phyloP scores from a whole-genome alignment of 2,113 vertebrate species.

The Megaceryle torquata region DNA sequence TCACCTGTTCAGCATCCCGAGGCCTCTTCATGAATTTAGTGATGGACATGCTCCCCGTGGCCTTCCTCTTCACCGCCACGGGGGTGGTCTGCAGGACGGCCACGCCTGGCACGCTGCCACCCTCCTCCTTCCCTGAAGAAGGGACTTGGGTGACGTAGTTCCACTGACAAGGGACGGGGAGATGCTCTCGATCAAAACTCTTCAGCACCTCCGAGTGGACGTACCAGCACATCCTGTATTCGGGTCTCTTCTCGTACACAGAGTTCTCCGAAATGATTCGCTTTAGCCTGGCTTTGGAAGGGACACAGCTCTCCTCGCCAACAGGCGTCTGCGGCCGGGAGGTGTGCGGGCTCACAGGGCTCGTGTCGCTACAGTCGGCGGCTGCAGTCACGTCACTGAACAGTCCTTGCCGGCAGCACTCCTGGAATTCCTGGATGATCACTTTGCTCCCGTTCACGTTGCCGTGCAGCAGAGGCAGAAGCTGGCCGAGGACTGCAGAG shows the following conservation, averaged over 20 bases:
- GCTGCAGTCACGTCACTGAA: background rate
- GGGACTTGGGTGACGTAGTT: constrained; percentile 84
- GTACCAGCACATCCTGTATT: constrained; percentile 91
- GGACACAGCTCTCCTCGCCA: constrained; percentile 68
- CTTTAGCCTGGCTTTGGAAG: constrained; percentile 87
- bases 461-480: constrained; percentile 91
- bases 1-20: constrained; percentile 77
- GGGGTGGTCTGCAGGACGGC: constrained; percentile 63
- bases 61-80: constrained; percentile 79
- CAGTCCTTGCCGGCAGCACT: constrained; percentile 81
- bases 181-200: constrained; percentile 79
- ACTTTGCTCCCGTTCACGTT: constrained; percentile 89
- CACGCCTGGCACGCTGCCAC: background rate
- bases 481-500: constrained; percentile 72
- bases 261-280: constrained; percentile 89
- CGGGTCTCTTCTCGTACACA: constrained; percentile 88
- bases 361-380: background rate
- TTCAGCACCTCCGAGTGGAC: constrained; percentile 85
- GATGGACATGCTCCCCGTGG: constrained; percentile 88
- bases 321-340: constrained; percentile 21
- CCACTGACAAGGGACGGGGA: constrained; percentile 93
- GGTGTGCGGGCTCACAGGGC: constrained; percentile 46
- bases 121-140: constrained; percentile 79
- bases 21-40: constrained; percentile 93
- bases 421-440: constrained; percentile 94